Evolutionary conservation across 2,113 vertebrate species (phyloP).

Genomic region (Megaceryle torquata): DNA sequence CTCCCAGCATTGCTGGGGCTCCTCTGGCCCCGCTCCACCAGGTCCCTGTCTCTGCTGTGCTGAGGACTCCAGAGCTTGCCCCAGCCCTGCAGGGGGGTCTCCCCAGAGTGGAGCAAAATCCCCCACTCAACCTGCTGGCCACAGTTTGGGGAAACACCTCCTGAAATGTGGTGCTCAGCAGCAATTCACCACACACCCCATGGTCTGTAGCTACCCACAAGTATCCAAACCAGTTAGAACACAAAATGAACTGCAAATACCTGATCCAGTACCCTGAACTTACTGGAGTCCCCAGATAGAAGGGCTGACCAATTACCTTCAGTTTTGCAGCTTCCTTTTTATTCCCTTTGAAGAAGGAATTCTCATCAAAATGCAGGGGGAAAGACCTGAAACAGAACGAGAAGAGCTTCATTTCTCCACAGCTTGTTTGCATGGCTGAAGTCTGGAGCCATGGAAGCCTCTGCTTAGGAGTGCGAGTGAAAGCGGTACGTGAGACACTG

Average conservation of each 20-base stretch:
- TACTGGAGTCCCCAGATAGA: neutral
- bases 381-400: constrained; percentile 77
- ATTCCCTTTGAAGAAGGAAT: constrained; percentile 88
- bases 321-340: constrained; percentile 86
- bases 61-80: no score
- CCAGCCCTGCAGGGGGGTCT: no score
- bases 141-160: neutral
- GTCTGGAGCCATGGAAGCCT: no score
- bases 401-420: neutral
- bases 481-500: neutral
- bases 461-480: no score
- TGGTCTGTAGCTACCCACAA: neutral
- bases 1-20: no score
- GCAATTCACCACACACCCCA: neutral
- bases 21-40: no score
- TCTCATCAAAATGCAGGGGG: constrained; percentile 91
- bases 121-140: no score
- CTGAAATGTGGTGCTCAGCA: neutral
- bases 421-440: neutral
- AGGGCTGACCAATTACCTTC: constrained; percentile 76
- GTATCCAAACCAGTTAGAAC: neutral
- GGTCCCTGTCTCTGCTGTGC: no score
- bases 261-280: rapidly evolving
- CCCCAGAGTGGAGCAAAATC: no score
- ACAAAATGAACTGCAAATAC: neutral